Conservation (phyloP, 2,113 vertebrate species). For the Burhinus bistriatus region DNA sequence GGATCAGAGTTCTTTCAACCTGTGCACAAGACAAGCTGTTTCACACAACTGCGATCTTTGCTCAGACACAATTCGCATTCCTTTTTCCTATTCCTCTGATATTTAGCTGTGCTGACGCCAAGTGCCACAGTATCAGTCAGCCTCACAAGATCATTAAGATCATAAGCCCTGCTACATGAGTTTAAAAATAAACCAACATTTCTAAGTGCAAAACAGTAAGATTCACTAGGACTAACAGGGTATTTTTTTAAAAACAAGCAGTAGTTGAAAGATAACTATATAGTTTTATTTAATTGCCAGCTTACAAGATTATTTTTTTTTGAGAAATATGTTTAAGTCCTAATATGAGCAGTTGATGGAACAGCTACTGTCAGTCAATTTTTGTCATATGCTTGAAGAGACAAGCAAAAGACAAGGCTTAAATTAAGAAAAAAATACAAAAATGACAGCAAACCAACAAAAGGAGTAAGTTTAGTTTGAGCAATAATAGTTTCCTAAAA, state of each 20-base stretch:
- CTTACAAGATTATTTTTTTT: background rate
- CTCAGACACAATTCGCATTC: background rate
- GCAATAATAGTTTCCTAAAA: background rate
- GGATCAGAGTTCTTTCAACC: background rate
- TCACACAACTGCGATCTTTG: background rate
- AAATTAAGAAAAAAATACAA: background rate
- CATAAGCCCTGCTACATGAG: background rate
- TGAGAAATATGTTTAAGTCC: background rate
- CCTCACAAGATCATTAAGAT: background rate
- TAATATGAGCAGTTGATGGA: background rate
- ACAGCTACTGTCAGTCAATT: background rate
- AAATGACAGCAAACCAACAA: background rate
- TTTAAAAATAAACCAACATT: background rate
- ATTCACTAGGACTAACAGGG: background rate
- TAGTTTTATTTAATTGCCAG: background rate
- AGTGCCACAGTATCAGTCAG: background rate
- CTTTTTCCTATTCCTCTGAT: background rate
- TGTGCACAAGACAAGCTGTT: background rate
- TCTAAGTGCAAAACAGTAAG: background rate
- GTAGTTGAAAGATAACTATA: background rate
- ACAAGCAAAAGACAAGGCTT: background rate
- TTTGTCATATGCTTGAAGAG: background rate
- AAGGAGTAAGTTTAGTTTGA: background rate
- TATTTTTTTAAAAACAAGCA: background rate
- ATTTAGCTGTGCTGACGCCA: fast-evolving